phyloP scores from a whole-genome alignment of 2,797 vertebrate genomes.

The Cyclura pinguis region DNA sequence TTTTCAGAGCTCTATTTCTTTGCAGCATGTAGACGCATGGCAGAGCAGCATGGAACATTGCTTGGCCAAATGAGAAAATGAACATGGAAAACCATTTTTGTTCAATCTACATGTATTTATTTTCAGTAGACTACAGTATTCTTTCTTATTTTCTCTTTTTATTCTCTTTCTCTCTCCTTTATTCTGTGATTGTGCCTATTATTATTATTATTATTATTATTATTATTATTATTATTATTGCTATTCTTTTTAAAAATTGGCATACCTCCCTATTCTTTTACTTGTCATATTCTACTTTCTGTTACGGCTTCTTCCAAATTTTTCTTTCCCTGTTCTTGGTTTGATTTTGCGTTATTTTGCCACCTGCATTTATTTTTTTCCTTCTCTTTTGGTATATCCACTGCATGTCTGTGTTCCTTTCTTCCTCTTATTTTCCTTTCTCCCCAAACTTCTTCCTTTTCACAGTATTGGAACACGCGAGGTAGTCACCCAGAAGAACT shows the following conservation, averaged over 20 bases:
- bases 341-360: constrained; percentile 35
- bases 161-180: constrained; percentile 86
- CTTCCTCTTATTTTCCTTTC: constrained; percentile 71
- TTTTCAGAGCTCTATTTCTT: constrained; percentile 77
- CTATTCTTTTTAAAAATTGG: constrained; percentile 33
- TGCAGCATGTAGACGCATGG: constrained; percentile 83
- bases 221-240: background rate
- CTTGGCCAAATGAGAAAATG: constrained; percentile 78
- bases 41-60: constrained; percentile 80
- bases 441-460: constrained; percentile 81
- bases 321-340: constrained; percentile 16
- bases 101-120: constrained; percentile 84
- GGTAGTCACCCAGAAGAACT: constrained; percentile 99
- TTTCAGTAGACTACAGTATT: constrained; percentile 83
- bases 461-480: constrained; percentile 98
- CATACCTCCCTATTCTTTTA: constrained; percentile 66
- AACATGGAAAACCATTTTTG: constrained; percentile 87
- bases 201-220: constrained; percentile 60
- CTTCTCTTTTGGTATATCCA: constrained; percentile 62
- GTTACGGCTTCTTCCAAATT: constrained; percentile 24
- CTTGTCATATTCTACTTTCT: constrained; percentile 55
- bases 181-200: constrained; percentile 80
- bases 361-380: constrained; percentile 55
- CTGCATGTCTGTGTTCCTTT: constrained; percentile 61
- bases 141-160: constrained; percentile 92